Conservation (phyloP, 1,140 invertebrate species). For the Zaprionus gabonicus region DNA sequence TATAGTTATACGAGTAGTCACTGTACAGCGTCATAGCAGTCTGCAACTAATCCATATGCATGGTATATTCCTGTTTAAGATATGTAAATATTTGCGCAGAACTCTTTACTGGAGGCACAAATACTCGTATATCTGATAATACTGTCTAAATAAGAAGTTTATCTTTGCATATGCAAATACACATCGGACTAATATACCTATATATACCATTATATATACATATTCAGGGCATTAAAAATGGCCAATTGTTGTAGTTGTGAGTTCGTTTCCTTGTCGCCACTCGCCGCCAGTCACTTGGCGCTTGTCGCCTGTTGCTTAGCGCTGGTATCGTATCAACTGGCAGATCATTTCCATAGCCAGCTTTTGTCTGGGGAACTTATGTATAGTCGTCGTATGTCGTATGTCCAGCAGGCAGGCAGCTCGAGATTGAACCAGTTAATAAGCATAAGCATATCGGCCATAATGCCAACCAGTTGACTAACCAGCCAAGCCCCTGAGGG, state of each 20-base stretch:
- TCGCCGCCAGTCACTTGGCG: slow-evolving; percentile 4
- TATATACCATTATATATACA: background rate
- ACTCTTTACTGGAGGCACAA: background rate
- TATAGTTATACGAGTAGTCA: background rate
- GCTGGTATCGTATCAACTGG: slow-evolving; percentile 42
- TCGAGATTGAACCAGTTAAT: slow-evolving; percentile 63
- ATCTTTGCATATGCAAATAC: slow-evolving; percentile 31
- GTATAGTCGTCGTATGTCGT: background rate
- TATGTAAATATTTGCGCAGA: slow-evolving; percentile 8
- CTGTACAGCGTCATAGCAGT: background rate
- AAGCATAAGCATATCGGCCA: slow-evolving; percentile 61
- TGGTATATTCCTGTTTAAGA: background rate
- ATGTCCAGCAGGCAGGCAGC: slow-evolving; percentile 12
- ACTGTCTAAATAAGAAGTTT: slow-evolving; percentile 2
- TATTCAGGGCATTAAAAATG: slow-evolving; percentile 1
- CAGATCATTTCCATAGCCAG: slow-evolving; percentile 56
- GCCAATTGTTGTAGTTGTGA: slow-evolving; percentile 16
- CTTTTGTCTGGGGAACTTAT: slow-evolving; percentile 44
- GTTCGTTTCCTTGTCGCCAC: background rate
- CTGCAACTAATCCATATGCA: background rate
- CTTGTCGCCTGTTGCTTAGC: slow-evolving; percentile 34
- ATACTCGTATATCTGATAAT: slow-evolving; percentile 1
- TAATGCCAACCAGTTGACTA: slow-evolving; percentile 65
- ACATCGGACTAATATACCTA: background rate
- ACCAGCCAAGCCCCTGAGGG: slow-evolving; percentile 52